phyloP scores from a whole-genome alignment of 2,888 invertebrate species.

The Lapara coniferarum region DNA sequence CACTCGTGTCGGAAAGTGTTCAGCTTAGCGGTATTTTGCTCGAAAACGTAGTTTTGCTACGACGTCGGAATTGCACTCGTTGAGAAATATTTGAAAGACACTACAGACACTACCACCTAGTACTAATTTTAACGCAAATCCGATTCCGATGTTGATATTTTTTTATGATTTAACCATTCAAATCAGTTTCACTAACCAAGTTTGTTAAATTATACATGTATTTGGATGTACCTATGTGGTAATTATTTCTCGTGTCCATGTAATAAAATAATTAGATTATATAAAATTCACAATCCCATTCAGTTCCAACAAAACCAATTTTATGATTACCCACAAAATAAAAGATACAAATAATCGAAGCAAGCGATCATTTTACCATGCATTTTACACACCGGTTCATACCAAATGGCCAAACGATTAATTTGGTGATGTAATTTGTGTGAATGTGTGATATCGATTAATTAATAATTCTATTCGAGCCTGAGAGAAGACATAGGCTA shows the following conservation, averaged over 20 bases:
- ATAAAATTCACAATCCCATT: background rate
- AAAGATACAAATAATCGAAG: background rate
- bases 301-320: background rate
- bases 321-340: background rate
- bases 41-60: background rate
- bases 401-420: background rate
- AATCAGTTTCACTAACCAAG: background rate
- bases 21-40: background rate
- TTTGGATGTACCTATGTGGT: no score
- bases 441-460: no score
- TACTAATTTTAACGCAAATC: no score
- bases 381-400: background rate
- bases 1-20: conserved; percentile 15
- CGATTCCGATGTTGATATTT: no score
- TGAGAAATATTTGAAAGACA: background rate
- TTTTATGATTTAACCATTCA: no score
- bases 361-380: conserved; percentile 1
- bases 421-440: background rate
- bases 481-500: no score
- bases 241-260: background rate
- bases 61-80: background rate
- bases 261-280: background rate
- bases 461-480: no score
- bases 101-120: no score
- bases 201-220: no score